Evolutionary conservation across 2,888 invertebrate species (phyloP).

Genomic region (Oligia latruncula): DNA sequence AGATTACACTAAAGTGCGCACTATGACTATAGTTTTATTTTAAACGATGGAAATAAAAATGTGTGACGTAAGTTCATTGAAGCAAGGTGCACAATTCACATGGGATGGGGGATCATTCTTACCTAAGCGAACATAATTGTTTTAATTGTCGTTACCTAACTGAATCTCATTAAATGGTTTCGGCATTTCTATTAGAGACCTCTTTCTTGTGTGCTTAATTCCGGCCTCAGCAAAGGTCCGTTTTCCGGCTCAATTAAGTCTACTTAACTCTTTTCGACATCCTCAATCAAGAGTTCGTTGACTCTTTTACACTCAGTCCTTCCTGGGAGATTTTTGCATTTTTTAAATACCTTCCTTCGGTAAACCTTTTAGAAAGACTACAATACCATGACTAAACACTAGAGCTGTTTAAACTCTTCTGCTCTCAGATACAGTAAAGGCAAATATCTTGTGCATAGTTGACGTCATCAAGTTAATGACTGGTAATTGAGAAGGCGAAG

Average conservation of each 20-base stretch:
- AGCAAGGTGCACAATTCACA: constrained; percentile 43
- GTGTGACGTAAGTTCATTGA: constrained; percentile 53
- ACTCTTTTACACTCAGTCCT: constrained; percentile 9
- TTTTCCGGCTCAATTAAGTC: constrained; percentile 48
- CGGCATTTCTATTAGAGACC: constrained; percentile 7
- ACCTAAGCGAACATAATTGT: constrained; percentile 54
- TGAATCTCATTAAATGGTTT: constrained; percentile 38
- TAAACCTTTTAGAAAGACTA: neutral
- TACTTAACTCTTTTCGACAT: constrained; percentile 50
- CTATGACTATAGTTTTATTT: constrained; percentile 45
- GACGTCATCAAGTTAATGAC: constrained; percentile 65
- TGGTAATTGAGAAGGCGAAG: constrained; percentile 60
- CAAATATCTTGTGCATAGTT: constrained; percentile 45
- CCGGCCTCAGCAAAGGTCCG: constrained; percentile 16
- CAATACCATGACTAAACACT: neutral
- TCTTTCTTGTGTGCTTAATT: constrained; percentile 31
- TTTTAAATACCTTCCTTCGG: neutral
- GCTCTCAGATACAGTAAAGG: constrained; percentile 27
- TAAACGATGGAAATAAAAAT: constrained; percentile 53
- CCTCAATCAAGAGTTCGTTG: constrained; percentile 49
- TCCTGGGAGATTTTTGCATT: constrained; percentile 7
- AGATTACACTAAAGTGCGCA: constrained; percentile 55
- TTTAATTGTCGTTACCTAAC: constrained; percentile 50
- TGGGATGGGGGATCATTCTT: constrained; percentile 37
- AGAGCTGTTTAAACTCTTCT: constrained; percentile 27